Evolutionary conservation across 1,140 invertebrate species (phyloP).

Genomic region (Drosophila parvula): DNA sequence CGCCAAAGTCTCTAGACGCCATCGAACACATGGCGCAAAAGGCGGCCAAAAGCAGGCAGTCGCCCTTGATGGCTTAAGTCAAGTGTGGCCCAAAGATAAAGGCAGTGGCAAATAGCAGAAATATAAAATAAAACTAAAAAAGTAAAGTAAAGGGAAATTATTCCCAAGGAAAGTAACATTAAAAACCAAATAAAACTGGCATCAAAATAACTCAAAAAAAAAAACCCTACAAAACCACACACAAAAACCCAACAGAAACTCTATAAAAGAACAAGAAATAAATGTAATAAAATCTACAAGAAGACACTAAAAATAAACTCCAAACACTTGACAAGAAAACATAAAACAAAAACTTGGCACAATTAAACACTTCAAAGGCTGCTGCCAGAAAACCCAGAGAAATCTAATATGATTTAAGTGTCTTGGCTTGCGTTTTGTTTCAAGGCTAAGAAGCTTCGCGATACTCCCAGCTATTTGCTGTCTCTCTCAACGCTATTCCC

Average conservation of each 20-base stretch:
- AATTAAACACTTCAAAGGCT: slow-evolving; percentile 5
- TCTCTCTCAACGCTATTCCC: slow-evolving; percentile 9
- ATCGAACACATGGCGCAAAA: slow-evolving; percentile 16
- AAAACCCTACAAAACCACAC: not conserved
- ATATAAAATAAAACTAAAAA: not conserved
- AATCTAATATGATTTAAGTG: not conserved
- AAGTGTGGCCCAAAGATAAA: slow-evolving; percentile 5
- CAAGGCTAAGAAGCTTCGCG: slow-evolving; percentile 61
- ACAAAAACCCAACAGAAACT: not conserved
- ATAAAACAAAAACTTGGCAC: not conserved
- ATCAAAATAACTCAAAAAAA: too few species aligned
- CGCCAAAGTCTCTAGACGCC: slow-evolving; percentile 42
- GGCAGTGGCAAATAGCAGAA: not conserved
- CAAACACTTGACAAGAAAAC: not conserved
- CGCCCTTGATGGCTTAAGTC: not conserved
- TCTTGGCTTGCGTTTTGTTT: slow-evolving; percentile 33
- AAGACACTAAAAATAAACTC: not conserved
- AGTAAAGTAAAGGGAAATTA: not conserved
- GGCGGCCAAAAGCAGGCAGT: slow-evolving; percentile 35
- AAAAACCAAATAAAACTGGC: not conserved
- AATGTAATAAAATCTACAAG: not conserved
- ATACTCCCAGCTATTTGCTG: slow-evolving; percentile 17
- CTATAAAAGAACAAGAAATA: not conserved
- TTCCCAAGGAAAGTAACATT: too few species aligned
- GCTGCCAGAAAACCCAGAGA: not conserved